Evolutionary conservation across 1,140 invertebrate genomes (phyloP).

Genomic region (Macrosteles quadrilineatus): DNA sequence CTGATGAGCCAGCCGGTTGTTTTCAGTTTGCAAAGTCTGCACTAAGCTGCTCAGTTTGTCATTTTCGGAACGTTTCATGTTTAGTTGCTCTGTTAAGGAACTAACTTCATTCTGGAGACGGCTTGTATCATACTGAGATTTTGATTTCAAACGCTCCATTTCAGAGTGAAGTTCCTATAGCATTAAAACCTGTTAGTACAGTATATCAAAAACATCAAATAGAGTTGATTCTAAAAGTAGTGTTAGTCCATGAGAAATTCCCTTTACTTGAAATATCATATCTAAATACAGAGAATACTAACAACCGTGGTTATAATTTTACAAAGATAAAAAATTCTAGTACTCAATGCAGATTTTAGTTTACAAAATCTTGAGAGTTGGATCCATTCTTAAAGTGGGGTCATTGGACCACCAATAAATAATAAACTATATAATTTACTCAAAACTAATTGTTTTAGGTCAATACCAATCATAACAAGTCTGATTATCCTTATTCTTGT

Average conservation of each 20-base stretch:
- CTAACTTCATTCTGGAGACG: slow-evolving; percentile 35
- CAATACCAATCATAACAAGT: too few relatives aligned
- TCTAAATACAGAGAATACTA: neutral
- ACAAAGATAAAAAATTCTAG: too few relatives aligned
- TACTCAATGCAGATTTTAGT: too few relatives aligned
- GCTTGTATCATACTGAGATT: slow-evolving; percentile 35
- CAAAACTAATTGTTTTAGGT: too few relatives aligned
- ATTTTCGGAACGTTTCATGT: slow-evolving; percentile 42
- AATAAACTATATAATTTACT: too few relatives aligned
- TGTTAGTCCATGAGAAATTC: neutral
- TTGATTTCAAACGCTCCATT: slow-evolving; percentile 28
- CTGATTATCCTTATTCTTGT: too few relatives aligned
- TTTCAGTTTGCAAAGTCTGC: slow-evolving; percentile 43
- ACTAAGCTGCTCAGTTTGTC: slow-evolving; percentile 49
- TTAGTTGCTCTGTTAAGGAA: slow-evolving; percentile 37
- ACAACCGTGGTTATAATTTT: too few relatives aligned
- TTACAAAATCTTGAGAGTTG: too few relatives aligned
- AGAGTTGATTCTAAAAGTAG: neutral
- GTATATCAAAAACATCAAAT: neutral
- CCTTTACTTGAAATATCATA: neutral
- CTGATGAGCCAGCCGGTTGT: slow-evolving; percentile 39
- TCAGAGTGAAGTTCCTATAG: slow-evolving; percentile 52
- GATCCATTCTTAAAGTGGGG: too few relatives aligned
- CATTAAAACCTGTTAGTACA: slow-evolving; percentile 3
- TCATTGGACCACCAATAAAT: too few relatives aligned